A percentile compares a stretch with the other conserved stretches of the same genome.
phyloP scores from a whole-genome alignment of 2,888 invertebrate genomes.

The Cyclophora punctaria region DNA sequence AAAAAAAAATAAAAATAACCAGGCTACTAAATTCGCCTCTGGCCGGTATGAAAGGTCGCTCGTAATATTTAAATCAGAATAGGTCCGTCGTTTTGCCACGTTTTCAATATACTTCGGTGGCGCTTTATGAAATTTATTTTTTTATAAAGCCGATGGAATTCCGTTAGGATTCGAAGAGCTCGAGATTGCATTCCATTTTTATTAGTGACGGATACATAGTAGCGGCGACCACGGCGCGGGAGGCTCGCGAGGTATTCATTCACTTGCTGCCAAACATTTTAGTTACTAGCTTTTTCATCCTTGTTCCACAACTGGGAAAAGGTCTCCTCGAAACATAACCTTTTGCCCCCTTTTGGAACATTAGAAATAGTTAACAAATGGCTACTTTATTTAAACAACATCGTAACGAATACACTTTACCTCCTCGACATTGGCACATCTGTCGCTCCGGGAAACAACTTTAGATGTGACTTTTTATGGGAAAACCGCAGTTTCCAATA shows the following conservation, averaged over 20 bases:
- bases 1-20: no score
- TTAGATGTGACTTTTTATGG: conserved; percentile 6
- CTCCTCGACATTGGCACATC: conserved; percentile 8
- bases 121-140: conserved; percentile 16
- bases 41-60: conserved; percentile 8
- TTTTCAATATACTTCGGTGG: conserved; percentile 15
- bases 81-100: conserved; percentile 14
- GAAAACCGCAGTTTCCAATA: conserved; percentile 8
- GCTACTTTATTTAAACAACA: conserved; percentile 8
- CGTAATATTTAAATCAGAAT: conserved; percentile 15
- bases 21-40: not conserved
- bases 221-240: no score
- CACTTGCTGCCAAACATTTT: no score
- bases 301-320: no score
- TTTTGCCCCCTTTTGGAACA: not conserved
- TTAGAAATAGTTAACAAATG: not conserved
- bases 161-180: conserved; percentile 8
- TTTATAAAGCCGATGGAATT: conserved; percentile 13
- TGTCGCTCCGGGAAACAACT: conserved; percentile 3
- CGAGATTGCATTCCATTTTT: conserved; percentile 11
- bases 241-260: no score
- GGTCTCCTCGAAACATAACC: no score
- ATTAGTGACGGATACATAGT: conserved; percentile 4
- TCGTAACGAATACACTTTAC: conserved; percentile 2
- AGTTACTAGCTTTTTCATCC: no score